phyloP scores from a whole-genome alignment of 1,140 invertebrate genomes.

The Ooceraea biroi region DNA sequence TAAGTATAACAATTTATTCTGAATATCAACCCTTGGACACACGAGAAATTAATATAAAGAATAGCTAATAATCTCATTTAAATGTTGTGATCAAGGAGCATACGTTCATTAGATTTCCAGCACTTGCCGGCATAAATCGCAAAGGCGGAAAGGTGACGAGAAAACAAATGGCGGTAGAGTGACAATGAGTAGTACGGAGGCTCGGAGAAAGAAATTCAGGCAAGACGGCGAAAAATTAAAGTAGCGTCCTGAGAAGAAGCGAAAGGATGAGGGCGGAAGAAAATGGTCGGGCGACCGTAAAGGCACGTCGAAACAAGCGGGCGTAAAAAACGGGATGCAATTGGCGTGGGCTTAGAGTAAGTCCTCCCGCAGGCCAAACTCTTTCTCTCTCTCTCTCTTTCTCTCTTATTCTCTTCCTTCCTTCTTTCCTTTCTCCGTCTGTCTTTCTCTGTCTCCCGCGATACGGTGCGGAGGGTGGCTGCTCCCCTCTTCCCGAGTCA shows the following conservation, averaged over 20 bases:
- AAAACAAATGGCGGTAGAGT: conserved; percentile 13
- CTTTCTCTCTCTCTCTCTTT: conserved; percentile 28
- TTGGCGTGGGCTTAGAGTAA: conserved; percentile 81
- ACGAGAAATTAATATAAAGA: no score
- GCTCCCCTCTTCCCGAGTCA: conserved; percentile 61
- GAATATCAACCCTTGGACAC: neutral
- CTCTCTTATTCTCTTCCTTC: neutral
- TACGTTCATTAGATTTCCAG: conserved; percentile 28
- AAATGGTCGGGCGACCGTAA: conserved; percentile 69
- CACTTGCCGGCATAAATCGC: conserved; percentile 32
- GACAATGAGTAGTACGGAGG: conserved; percentile 41
- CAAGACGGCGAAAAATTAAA: conserved; percentile 60
- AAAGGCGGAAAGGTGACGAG: conserved; percentile 31
- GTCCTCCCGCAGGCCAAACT: conserved; percentile 71
- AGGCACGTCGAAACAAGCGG: conserved; percentile 78
- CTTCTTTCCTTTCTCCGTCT: neutral
- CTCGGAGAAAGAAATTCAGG: conserved; percentile 65
- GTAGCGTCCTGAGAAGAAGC: conserved; percentile 51
- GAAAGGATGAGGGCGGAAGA: conserved; percentile 42
- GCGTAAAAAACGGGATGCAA: conserved; percentile 82
- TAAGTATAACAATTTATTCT: neutral
- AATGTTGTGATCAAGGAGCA: neutral
- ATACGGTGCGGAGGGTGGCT: conserved; percentile 41
- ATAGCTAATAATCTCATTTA: conserved; percentile 8
- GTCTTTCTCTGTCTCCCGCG: conserved; percentile 26